Conservation (phyloP, 2,797 vertebrate species). For the Sciurus carolinensis region DNA sequence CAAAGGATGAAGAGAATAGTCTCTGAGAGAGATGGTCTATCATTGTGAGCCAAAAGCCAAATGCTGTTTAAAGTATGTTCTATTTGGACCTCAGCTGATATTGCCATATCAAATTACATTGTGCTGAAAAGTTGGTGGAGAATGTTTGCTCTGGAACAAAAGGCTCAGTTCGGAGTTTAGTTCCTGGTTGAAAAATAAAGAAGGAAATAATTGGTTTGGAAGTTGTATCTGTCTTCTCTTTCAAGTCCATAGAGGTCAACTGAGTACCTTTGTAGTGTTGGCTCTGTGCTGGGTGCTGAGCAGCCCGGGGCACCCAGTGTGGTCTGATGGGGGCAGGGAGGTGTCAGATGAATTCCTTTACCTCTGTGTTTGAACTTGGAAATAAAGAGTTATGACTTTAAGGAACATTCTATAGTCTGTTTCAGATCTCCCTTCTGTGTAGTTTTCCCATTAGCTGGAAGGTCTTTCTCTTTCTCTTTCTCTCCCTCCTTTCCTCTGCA, state of each 20-base stretch:
- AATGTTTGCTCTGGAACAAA: constrained; percentile 66
- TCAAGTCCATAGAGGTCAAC: neutral
- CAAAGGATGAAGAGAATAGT: constrained; percentile 63
- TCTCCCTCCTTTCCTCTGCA: neutral
- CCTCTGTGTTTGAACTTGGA: neutral
- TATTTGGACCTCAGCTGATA: constrained; percentile 58
- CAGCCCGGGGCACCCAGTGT: neutral
- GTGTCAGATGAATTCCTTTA: neutral
- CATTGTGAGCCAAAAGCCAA: constrained; percentile 56
- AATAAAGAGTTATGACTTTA: constrained; percentile 40
- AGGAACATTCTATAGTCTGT: constrained; percentile 12
- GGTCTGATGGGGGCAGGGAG: neutral
- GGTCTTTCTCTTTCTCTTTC: neutral
- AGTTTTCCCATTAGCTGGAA: neutral
- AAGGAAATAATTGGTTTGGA: neutral
- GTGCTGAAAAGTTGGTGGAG: constrained; percentile 63
- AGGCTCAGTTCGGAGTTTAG: neutral
- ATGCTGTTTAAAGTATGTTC: constrained; percentile 63
- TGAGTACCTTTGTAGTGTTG: neutral
- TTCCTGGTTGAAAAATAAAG: constrained; percentile 53
- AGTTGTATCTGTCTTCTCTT: neutral
- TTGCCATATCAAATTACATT: constrained; percentile 47
- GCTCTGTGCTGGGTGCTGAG: accelerated
- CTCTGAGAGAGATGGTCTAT: constrained; percentile 47
- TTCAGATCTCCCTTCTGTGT: neutral